A percentile compares a stretch with the other conserved stretches of the same genome.
Conservation (phyloP, 1,140 invertebrate species). For the Hormaphis cornu region DNA sequence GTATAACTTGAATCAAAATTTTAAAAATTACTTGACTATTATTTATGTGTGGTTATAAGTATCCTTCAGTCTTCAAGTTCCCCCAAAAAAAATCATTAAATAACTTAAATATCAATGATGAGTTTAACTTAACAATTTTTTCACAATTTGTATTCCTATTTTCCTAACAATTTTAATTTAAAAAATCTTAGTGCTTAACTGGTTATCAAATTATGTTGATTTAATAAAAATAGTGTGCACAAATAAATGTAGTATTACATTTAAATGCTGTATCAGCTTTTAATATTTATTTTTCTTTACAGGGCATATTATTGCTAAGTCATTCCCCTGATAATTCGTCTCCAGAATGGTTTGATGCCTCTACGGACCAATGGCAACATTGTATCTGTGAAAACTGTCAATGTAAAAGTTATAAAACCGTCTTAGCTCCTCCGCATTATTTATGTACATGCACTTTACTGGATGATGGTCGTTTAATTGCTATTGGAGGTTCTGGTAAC, state of each 20-base stretch:
- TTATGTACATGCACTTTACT: neutral
- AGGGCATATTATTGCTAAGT: conserved; percentile 5
- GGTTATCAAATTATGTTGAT: too few relatives aligned
- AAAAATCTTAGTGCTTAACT: too few relatives aligned
- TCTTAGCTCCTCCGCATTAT: neutral
- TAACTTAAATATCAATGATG: too few relatives aligned
- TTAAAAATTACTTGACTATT: too few relatives aligned
- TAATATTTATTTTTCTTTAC: neutral
- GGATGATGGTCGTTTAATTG: neutral
- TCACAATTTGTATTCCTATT: too few relatives aligned
- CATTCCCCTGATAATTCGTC: neutral
- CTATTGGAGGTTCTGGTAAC: neutral
- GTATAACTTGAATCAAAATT: too few relatives aligned
- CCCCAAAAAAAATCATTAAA: too few relatives aligned
- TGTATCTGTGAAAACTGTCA: conserved; percentile 7
- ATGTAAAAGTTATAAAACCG: neutral
- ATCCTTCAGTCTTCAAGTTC: too few relatives aligned
- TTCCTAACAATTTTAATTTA: too few relatives aligned
- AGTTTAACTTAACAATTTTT: too few relatives aligned
- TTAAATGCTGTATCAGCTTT: neutral
- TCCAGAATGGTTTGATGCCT: conserved; percentile 10
- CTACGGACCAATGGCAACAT: neutral
- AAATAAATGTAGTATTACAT: neutral
- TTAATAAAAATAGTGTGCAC: too few relatives aligned
- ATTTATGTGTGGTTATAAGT: too few relatives aligned